A percentile compares a stretch with the other conserved stretches of the same genome.
Conservation (phyloP, 2,888 invertebrate species). For the Acanthosepion lycidas region DNA sequence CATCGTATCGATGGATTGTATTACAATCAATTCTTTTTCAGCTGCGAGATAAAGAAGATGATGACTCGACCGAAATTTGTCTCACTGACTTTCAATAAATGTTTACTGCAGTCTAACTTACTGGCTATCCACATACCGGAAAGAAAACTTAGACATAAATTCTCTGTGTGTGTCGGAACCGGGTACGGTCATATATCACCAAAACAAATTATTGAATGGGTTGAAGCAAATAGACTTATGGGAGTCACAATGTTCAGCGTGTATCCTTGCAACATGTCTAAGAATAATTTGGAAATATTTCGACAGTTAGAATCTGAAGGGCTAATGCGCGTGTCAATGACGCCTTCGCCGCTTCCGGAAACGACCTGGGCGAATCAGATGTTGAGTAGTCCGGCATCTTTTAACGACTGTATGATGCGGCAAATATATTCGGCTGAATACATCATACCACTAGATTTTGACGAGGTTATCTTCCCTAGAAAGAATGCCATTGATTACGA, state of each 20-base stretch:
- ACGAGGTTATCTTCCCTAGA: constrained; percentile 39
- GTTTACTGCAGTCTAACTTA: background rate
- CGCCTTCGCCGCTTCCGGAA: background rate
- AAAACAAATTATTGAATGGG: constrained; percentile 24
- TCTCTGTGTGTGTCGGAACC: constrained; percentile 34
- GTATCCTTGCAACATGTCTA: constrained; percentile 34
- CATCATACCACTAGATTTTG: constrained; percentile 42
- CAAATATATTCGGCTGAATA: constrained; percentile 33
- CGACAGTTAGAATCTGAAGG: constrained; percentile 17
- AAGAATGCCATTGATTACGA: background rate
- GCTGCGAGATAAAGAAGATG: background rate
- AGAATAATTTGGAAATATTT: constrained; percentile 25
- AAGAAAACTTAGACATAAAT: background rate
- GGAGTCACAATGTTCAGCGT: constrained; percentile 17
- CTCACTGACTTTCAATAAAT: background rate
- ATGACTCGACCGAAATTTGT: background rate
- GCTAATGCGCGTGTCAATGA: background rate
- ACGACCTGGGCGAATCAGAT: background rate
- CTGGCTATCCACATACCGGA: background rate
- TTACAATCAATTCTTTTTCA: constrained; percentile 39
- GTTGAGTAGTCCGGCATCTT: constrained; percentile 44
- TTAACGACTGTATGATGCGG: constrained; percentile 41
- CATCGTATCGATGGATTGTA: too few relatives aligned
- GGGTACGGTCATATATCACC: background rate
- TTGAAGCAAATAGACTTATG: constrained; percentile 11